These are phyloP conservation scores for Stegodyphus mimosarum DNA, from an alignment of 1,140 invertebrate species.

Conservation along the genomic window DNA sequence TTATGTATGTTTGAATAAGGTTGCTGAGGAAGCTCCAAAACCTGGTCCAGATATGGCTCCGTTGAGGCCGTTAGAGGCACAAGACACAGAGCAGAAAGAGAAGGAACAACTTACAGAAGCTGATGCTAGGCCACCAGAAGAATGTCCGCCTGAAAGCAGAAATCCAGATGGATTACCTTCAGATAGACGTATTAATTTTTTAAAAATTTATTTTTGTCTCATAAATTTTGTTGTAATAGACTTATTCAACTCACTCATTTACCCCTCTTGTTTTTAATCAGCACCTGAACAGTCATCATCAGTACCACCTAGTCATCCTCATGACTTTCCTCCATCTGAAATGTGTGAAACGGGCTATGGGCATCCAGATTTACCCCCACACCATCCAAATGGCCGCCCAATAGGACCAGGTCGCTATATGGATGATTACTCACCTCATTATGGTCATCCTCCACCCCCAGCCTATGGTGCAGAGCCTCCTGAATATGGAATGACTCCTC, in stretches of 20 bases:
- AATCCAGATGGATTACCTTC: background rate
- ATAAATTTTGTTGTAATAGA: too few relatives aligned
- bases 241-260: too few relatives aligned
- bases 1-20: background rate
- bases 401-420: constrained; percentile 13
- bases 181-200: background rate
- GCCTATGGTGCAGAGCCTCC: constrained; percentile 38
- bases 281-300: constrained; percentile 7
- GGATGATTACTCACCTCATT: constrained; percentile 50
- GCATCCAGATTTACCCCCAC: constrained; percentile 4
- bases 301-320: background rate
- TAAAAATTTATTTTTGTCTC: too few relatives aligned
- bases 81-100: background rate
- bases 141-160: background rate
- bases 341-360: constrained; percentile 17
- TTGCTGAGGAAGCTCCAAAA: constrained; percentile 11
- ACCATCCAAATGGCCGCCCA: constrained; percentile 29
- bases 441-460: constrained; percentile 10
- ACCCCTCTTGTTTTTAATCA: background rate
- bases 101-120: background rate
- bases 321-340: constrained; percentile 30
- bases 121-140: background rate
- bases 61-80: background rate
- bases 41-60: background rate
- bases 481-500: constrained; percentile 44